phyloP scores from a whole-genome alignment of 2,113 vertebrate species.

The Rattus rattus region DNA sequence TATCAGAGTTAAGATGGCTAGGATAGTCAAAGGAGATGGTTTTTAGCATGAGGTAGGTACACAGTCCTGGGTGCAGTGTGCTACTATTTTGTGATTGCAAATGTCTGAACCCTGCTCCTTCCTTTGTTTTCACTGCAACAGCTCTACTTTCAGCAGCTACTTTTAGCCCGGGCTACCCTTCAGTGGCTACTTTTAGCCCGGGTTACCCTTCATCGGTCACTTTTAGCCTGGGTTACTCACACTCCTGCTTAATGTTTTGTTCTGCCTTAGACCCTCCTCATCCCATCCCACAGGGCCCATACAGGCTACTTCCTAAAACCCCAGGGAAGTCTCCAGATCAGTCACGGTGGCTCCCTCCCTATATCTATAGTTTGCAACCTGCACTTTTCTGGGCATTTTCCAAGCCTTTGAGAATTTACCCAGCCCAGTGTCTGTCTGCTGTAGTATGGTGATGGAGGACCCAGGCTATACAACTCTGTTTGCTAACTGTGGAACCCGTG shows the following conservation, averaged over 20 bases:
- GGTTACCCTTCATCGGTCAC: not conserved
- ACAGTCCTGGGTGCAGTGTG: not conserved
- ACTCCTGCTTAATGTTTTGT: not conserved
- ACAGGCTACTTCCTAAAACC: not conserved
- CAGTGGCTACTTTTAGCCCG: slow-evolving; percentile 3
- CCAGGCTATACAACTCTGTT: not conserved
- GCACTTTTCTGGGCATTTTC: not conserved
- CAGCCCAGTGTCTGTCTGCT: not conserved
- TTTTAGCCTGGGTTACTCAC: not conserved
- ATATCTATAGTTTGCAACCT: not conserved
- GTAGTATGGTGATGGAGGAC: not conserved
- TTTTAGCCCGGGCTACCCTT: not conserved
- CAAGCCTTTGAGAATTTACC: not conserved
- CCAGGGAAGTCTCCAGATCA: not conserved
- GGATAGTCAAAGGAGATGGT: not conserved
- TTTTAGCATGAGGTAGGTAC: not conserved
- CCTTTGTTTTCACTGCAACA: not conserved
- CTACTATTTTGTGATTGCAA: slow-evolving; percentile 35
- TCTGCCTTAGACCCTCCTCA: not conserved
- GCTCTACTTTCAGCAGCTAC: not conserved
- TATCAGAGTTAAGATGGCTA: not conserved
- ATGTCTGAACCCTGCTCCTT: not conserved
- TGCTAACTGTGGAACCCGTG: not conserved
- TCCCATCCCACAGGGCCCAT: not conserved
- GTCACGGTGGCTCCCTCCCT: not conserved